phyloP scores from a whole-genome alignment of 30 jellyfish, hydroid and myxozoan species.

The Hydractinia symbiolongicarpus region DNA sequence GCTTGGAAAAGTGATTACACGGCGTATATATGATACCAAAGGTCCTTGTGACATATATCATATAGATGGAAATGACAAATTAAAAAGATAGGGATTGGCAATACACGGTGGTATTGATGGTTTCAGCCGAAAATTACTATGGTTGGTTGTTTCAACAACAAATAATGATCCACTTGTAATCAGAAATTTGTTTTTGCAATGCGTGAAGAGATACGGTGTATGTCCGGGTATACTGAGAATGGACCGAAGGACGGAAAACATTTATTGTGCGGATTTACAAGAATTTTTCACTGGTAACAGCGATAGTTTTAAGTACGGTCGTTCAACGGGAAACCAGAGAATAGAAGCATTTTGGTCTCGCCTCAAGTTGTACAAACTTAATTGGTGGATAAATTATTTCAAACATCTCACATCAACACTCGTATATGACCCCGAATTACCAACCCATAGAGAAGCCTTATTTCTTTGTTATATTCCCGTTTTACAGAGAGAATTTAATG shows the following conservation, averaged over 20 bases:
- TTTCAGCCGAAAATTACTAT: no score
- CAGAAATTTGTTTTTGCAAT: no score
- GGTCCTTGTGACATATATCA: constrained; percentile 31
- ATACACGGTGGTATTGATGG: no score
- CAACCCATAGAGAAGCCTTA: background rate
- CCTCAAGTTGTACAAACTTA: background rate
- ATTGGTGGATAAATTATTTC: constrained; percentile 12
- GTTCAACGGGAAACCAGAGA: background rate
- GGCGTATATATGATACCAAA: background rate
- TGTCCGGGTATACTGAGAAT: no score
- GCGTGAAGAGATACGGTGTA: no score
- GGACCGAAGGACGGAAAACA: constrained; percentile 1
- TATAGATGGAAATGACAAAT: constrained; percentile 23
- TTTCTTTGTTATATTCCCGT: constrained; percentile 13
- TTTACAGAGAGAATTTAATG: constrained; percentile 17
- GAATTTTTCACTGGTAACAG: background rate
- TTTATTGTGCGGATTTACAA: background rate
- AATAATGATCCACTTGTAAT: no score
- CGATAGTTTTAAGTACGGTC: constrained; percentile 1
- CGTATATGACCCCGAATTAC: background rate
- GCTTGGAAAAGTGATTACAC: no score
- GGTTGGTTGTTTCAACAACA: no score
- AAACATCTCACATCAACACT: background rate
- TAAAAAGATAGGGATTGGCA: background rate
- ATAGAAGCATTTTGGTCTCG: constrained; percentile 7